These are phyloP conservation scores for Ips typographus DNA, from an alignment of 1,140 invertebrate genomes.

Conservation along the genomic window DNA sequence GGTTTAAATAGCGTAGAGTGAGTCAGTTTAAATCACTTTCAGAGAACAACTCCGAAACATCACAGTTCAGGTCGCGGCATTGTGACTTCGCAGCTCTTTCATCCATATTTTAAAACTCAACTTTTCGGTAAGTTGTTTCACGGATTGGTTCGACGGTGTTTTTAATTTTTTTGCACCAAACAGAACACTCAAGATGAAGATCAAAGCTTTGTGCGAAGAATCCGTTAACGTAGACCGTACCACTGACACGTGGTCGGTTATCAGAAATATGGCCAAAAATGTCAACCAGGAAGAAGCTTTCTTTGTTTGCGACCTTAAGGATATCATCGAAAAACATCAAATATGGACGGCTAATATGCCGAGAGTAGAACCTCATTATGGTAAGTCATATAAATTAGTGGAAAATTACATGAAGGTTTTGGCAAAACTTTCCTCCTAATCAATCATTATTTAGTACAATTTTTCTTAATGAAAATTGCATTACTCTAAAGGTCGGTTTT, in stretches of 20 bases:
- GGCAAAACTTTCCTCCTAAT: no score
- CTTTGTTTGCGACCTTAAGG: conserved; percentile 88
- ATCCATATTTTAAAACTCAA: no score
- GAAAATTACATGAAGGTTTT: no score
- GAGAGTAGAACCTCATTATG: conserved; percentile 90
- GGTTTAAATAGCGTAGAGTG: neutral
- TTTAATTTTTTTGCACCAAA: no score
- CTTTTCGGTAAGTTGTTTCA: no score
- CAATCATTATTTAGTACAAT: no score
- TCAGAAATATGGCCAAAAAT: conserved; percentile 59
- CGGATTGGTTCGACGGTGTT: no score
- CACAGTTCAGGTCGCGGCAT: no score
- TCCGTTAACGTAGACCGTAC: conserved; percentile 54
- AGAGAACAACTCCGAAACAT: neutral
- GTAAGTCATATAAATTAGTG: conserved; percentile 54
- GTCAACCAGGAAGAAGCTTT: conserved; percentile 85
- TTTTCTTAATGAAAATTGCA: no score
- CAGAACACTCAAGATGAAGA: conserved; percentile 52
- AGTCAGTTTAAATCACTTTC: neutral
- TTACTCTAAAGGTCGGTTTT: no score
- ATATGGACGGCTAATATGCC: conserved; percentile 85
- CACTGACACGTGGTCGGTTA: conserved; percentile 59
- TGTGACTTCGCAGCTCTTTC: no score
- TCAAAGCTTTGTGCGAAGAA: conserved; percentile 61
- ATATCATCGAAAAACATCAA: conserved; percentile 82